Percentiles rank a stretch among this genome's conserved stretches.
phyloP scores from a whole-genome alignment of 2,888 invertebrate species.

The Cryptus armator region DNA sequence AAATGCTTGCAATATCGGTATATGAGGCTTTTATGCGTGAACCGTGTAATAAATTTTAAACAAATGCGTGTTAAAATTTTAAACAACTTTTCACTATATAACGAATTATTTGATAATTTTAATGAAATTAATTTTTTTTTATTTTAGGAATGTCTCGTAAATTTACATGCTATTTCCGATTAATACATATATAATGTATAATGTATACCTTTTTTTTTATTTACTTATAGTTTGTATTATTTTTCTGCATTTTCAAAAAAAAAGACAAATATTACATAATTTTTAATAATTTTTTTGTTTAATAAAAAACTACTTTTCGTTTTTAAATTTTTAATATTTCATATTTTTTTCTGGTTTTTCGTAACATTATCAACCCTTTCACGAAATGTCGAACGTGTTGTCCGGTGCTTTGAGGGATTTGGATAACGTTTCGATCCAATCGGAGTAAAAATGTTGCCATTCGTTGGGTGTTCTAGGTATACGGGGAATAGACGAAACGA shows the following conservation, averaged over 20 bases:
- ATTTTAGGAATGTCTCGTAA: too few relatives aligned
- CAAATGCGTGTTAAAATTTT: neutral
- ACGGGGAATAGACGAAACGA: conserved; percentile 29
- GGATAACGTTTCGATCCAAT: conserved; percentile 47
- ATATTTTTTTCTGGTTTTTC: neutral
- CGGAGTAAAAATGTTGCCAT: conserved; percentile 6
- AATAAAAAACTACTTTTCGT: neutral
- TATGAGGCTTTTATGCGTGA: neutral
- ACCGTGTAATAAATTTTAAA: neutral
- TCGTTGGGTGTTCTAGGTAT: conserved; percentile 21
- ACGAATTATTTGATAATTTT: neutral
- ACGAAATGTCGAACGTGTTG: neutral
- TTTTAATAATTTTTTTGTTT: neutral
- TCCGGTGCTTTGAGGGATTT: conserved; percentile 38
- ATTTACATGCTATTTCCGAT: too few relatives aligned
- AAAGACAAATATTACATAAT: too few relatives aligned
- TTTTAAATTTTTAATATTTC: neutral
- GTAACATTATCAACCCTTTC: neutral
- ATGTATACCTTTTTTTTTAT: too few relatives aligned
- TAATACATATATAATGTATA: too few relatives aligned
- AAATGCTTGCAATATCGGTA: neutral
- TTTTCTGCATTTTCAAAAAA: too few relatives aligned
- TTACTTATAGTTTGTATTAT: neutral
- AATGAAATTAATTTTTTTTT: neutral
- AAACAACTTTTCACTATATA: neutral